Conservation (phyloP, 2,888 invertebrate species). For the Agriopis marginaria region DNA sequence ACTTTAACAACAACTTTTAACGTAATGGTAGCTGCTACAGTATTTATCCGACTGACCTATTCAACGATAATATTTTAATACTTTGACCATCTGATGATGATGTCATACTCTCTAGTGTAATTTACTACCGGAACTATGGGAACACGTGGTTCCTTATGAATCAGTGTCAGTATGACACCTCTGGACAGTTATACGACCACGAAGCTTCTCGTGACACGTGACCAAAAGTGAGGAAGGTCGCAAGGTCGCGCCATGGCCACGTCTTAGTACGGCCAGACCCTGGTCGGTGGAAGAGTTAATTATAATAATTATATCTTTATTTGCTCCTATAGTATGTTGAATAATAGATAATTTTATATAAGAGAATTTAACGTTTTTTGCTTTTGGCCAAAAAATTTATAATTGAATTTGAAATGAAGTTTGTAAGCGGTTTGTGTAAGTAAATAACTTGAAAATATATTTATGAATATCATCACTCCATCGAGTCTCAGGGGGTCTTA, state of each 20-base stretch:
- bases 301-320: neutral
- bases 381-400: no score
- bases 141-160: constrained; percentile 19
- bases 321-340: constrained; percentile 3
- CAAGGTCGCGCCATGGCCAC: constrained; percentile 20
- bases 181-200: constrained; percentile 24
- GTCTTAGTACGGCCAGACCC: neutral
- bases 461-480: no score
- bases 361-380: no score
- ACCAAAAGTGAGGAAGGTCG: constrained; percentile 33
- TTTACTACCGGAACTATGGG: constrained; percentile 2
- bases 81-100: neutral
- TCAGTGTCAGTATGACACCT: constrained; percentile 26
- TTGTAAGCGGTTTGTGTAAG: neutral
- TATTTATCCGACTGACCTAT: neutral
- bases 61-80: neutral
- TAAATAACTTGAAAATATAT: neutral
- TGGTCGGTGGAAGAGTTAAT: neutral
- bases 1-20: neutral
- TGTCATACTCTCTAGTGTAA: constrained; percentile 3
- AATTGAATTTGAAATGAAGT: neutral
- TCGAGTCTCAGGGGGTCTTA: no score
- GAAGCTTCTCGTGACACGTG: constrained; percentile 20
- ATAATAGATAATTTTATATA: neutral
- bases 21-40: neutral